Conservation (phyloP, 92 coral and sea anemone genomes). For the Paramuricea clavata region DNA sequence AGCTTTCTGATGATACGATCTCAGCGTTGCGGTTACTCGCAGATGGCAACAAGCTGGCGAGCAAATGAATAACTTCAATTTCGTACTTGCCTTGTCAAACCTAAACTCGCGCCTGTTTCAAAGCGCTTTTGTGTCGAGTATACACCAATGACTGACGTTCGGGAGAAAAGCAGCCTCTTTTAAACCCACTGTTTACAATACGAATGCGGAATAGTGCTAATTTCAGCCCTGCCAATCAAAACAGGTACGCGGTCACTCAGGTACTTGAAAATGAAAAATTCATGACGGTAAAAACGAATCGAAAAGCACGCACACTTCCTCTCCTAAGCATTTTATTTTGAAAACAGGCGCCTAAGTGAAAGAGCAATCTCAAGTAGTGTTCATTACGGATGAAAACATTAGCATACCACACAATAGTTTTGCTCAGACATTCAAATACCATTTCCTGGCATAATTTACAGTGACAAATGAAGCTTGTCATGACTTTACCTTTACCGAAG, state of each 20-base stretch:
- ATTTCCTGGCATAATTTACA: neutral
- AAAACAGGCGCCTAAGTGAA: neutral
- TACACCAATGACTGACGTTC: conserved; percentile 19
- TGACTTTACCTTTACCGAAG: neutral
- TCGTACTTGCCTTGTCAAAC: neutral
- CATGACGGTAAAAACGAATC: conserved; percentile 3
- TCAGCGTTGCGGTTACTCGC: conserved; percentile 8
- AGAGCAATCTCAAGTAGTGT: neutral
- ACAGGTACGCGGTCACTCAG: neutral
- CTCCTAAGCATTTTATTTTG: conserved; percentile 17
- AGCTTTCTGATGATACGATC: neutral
- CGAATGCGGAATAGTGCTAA: conserved; percentile 8
- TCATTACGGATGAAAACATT: neutral
- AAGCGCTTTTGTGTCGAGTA: neutral
- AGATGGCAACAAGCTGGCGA: neutral
- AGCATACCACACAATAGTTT: neutral
- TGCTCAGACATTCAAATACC: conserved; percentile 6
- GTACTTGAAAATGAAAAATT: conserved; percentile 27
- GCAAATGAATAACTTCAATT: neutral
- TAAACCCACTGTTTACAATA: conserved; percentile 27
- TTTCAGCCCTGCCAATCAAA: conserved; percentile 30
- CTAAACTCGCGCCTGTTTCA: neutral
- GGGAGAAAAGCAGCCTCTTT: conserved; percentile 14
- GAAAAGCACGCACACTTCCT: neutral
- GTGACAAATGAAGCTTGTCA: conserved; percentile 4